phyloP scores from a whole-genome alignment of 2,113 vertebrate species.

The Onychostruthus taczanowskii region DNA sequence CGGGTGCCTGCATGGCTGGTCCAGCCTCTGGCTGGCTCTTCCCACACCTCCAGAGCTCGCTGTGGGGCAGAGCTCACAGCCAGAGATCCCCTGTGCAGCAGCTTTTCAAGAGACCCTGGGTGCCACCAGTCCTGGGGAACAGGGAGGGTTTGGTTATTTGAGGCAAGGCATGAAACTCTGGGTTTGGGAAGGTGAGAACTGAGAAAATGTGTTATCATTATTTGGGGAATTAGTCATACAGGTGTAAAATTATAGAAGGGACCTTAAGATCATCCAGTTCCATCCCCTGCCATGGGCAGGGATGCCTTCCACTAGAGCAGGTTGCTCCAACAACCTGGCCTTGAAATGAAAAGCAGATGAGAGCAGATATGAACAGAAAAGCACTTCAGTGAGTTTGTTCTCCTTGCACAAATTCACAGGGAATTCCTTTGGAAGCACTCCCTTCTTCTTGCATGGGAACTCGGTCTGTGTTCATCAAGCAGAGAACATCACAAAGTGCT shows the following conservation, averaged over 20 bases:
- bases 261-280: background rate
- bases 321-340: background rate
- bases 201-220: rapidly evolving
- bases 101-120: background rate
- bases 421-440: constrained; percentile 27
- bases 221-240: background rate
- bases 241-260: background rate
- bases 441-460: background rate
- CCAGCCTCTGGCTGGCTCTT: background rate
- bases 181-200: background rate
- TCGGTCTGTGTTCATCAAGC: background rate
- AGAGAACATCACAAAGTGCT: background rate
- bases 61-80: background rate
- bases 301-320: background rate
- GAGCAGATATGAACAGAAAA: background rate
- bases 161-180: background rate
- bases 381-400: background rate
- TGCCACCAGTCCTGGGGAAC: rapidly evolving
- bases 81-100: background rate
- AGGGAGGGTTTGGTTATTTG: rapidly evolving
- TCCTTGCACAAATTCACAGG: background rate
- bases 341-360: background rate
- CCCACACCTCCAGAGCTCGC: background rate
- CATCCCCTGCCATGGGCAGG: background rate
- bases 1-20: background rate